These are phyloP conservation scores for Pocota personata DNA, from an alignment of 2,888 invertebrate species.

Conservation along the genomic window DNA sequence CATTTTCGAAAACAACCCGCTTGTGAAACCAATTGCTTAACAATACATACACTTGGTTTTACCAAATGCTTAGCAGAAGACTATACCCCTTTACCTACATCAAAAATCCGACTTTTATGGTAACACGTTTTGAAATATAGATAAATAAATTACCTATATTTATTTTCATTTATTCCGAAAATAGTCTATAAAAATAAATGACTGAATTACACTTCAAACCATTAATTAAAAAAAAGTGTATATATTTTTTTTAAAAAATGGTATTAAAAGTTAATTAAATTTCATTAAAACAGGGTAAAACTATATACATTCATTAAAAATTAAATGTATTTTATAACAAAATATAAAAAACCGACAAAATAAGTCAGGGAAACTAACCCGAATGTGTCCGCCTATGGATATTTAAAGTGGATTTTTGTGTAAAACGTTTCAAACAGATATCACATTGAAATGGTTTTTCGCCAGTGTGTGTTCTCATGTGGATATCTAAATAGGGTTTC, in stretches of 20 bases:
- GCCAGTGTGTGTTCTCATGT: constrained; percentile 90
- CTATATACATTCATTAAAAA: constrained; percentile 42
- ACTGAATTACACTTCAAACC: not conserved
- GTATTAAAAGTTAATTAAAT: not conserved
- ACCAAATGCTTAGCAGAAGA: not conserved
- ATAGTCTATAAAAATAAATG: constrained; percentile 6
- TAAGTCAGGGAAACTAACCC: constrained; percentile 82
- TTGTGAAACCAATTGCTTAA: too few species aligned
- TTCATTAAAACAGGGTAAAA: constrained; percentile 4
- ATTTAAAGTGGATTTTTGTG: constrained; percentile 89
- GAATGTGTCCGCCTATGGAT: constrained; percentile 89
- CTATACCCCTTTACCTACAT: not conserved
- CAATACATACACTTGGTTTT: not conserved
- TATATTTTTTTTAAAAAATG: not conserved
- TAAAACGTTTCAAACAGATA: constrained; percentile 88
- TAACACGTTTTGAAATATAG: not conserved
- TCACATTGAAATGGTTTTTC: constrained; percentile 85
- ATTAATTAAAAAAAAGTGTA: not conserved
- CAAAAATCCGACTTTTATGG: not conserved
- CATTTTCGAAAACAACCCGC: too few species aligned
- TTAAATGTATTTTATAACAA: constrained; percentile 31
- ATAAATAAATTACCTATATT: not conserved
- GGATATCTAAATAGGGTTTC: constrained; percentile 91
- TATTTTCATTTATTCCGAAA: constrained; percentile 20
- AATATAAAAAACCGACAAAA: constrained; percentile 40